Evolutionary conservation across 2,113 vertebrate species (phyloP).

Genomic region (Pardalotus punctatus): DNA sequence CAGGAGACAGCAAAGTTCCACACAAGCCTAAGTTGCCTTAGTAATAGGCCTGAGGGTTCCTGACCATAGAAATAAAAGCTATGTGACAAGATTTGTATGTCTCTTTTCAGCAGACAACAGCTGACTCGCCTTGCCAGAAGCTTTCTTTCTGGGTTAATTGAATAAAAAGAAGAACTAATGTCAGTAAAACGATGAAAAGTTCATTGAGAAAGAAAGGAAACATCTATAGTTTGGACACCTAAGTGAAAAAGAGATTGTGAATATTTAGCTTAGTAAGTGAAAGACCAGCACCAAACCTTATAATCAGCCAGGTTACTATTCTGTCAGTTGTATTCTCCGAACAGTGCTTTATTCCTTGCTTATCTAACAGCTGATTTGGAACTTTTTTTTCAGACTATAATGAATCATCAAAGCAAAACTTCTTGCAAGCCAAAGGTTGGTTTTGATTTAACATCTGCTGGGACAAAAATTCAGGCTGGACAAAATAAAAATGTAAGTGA

Average conservation of each 20-base stretch:
- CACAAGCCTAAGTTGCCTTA: constrained; percentile 65
- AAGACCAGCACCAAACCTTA: constrained; percentile 44
- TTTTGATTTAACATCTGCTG: neutral
- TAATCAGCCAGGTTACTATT: constrained; percentile 17
- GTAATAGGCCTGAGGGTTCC: constrained; percentile 71
- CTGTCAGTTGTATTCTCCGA: neutral
- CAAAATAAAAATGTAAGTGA: neutral
- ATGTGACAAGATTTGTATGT: constrained; percentile 68
- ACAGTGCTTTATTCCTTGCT: neutral
- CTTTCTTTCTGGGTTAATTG: constrained; percentile 73
- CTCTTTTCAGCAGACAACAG: constrained; percentile 69
- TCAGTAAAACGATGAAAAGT: constrained; percentile 69
- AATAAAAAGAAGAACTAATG: constrained; percentile 67
- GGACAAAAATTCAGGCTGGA: neutral
- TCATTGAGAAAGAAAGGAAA: constrained; percentile 60
- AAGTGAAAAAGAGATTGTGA: constrained; percentile 11
- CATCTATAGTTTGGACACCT: constrained; percentile 28
- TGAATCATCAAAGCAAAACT: neutral
- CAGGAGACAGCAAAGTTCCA: constrained; percentile 74
- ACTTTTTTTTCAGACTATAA: neutral
- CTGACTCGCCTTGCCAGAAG: constrained; percentile 64
- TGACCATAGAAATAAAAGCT: constrained; percentile 72
- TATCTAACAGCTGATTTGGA: neutral
- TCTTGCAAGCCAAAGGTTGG: neutral
- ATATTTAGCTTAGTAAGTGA: constrained; percentile 36